Base-by-base conservation (phyloP, 64 coral and sea anemone genomes). In the Stichodactyla mertensii region DNA sequence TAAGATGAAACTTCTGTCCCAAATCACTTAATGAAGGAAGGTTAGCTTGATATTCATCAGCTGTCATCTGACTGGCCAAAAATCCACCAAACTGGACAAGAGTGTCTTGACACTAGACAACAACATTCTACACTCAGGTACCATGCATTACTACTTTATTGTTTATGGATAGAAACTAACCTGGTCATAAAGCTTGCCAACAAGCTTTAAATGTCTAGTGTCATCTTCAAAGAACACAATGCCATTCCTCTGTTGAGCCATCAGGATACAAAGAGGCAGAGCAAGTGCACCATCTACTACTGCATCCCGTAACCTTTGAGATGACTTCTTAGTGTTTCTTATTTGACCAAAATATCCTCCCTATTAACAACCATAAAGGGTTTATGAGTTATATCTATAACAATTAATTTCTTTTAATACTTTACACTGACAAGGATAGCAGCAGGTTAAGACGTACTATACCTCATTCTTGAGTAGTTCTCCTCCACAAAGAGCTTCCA, bases 341-440 rank as follows among this genome's bases (percentile, higher is more conserved):
- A 99, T 99, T 70, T 99, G 97, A 54, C 97, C 97, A 91, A 99
- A 99, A 69, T 94, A 99, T 15, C 97, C 97, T 61, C 97, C 97
- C 97, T 98, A 66, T 66, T n/a, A n/a, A 6, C 4, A 66, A n/a
- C 55, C 28, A 91, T 79, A 20, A 22, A 11, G 62, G 16, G 61
- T 52, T 36, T 53, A 54, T 45, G 36, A 45, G 36, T 45, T 45
- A 45, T 2, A 45, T 45, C 3, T 45, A 45, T 45, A 45, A 45
- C 3, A 2, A 45, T 45, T 45, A 45, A 45, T 45, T 45, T 45
- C 36, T 45, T 45, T 45, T 45, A 45, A 2, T 2, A 45, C 3
- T 45, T 45, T 45, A 45, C 36, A 45, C 36, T 45, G 36, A 45
- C 36, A 45, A 45, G 36, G 36, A 45, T 45, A 45, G 36, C 36